Conservation (phyloP, 2,888 invertebrate species). For the Ischnus inquisitorius region DNA sequence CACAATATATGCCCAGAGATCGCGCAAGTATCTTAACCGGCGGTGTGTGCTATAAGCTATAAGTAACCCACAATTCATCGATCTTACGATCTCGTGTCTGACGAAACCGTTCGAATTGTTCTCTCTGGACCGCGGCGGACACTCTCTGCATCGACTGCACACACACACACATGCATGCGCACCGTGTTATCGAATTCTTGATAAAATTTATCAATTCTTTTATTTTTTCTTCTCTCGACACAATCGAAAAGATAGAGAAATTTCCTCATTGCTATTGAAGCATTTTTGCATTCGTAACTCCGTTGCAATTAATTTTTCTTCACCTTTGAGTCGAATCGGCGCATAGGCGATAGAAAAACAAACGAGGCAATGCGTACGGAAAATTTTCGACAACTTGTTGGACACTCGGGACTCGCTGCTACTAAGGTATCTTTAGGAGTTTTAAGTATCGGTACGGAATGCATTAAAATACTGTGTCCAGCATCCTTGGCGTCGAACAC, state of each 20-base stretch:
- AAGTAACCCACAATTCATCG: slow-evolving; percentile 70
- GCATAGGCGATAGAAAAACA: not conserved
- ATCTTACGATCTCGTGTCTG: slow-evolving; percentile 69
- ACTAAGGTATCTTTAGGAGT: not conserved
- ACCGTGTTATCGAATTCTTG: not conserved
- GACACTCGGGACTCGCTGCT: no score
- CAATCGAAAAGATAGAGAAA: not conserved
- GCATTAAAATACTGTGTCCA: not conserved
- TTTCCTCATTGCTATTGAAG: not conserved
- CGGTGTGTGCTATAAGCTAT: slow-evolving; percentile 48
- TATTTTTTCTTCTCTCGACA: not conserved
- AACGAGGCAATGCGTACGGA: not conserved
- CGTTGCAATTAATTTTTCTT: not conserved
- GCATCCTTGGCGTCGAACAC: slow-evolving; percentile 35
- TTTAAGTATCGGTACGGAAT: not conserved
- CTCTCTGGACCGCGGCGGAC: slow-evolving; percentile 43
- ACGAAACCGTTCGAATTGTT: slow-evolving; percentile 69
- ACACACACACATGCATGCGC: not conserved
- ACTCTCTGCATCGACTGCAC: not conserved
- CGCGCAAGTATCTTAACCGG: slow-evolving; percentile 11
- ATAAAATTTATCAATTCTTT: slow-evolving; percentile 9
- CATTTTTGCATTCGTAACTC: not conserved
- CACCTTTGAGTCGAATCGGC: not conserved
- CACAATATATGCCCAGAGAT: slow-evolving; percentile 4
- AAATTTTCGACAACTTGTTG: no score